These are phyloP conservation scores for Adelosebastes latens DNA, from an alignment of 2,797 vertebrate genomes.

Conservation along the genomic window DNA sequence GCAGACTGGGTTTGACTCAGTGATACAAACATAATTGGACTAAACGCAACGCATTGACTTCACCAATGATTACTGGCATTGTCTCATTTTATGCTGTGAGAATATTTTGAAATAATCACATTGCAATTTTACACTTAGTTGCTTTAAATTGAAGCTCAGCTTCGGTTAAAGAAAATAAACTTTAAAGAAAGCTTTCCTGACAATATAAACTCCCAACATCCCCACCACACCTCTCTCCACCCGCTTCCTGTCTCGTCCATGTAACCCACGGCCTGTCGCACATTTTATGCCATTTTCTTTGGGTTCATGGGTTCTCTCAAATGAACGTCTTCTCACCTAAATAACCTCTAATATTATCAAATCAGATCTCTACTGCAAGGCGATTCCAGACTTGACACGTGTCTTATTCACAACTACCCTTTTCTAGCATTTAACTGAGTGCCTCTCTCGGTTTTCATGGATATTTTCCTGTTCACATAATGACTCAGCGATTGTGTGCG, in stretches of 20 bases:
- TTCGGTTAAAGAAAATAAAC: neutral
- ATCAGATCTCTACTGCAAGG: neutral
- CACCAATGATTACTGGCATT: neutral
- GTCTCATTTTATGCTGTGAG: neutral
- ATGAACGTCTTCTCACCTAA: neutral
- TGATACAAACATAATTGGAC: neutral
- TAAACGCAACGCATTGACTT: neutral
- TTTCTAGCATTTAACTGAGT: neutral
- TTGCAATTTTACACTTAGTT: neutral
- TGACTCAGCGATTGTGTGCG: constrained; percentile 28
- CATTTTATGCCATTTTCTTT: neutral
- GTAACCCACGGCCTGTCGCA: neutral
- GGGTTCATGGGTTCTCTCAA: neutral
- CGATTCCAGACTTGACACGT: rapidly evolving
- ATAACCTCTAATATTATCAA: neutral
- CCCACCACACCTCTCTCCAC: neutral
- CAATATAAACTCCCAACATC: neutral
- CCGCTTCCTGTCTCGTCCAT: neutral
- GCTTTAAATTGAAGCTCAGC: neutral
- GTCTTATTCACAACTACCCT: neutral
- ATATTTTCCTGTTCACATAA: constrained; percentile 23
- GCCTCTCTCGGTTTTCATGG: neutral
- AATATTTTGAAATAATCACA: neutral
- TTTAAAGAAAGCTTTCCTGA: neutral
- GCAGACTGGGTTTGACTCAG: neutral